A percentile compares a stretch with the other conserved stretches of the same genome.
phyloP scores from a whole-genome alignment of 2,113 vertebrate genomes.

The Apteryx owenii region DNA sequence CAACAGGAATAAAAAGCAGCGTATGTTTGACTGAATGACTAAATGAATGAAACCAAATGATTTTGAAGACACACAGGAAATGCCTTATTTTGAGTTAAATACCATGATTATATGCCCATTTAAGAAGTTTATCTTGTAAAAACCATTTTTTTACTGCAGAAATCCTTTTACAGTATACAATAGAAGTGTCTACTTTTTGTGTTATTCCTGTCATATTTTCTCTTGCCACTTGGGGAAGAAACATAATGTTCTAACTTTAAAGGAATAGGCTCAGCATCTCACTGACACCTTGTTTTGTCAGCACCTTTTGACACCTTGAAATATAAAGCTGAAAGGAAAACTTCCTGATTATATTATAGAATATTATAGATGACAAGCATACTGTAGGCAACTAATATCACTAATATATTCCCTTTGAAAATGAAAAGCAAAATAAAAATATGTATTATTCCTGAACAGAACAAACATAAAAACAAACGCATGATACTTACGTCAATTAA shows the following conservation, averaged over 20 bases:
- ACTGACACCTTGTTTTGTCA: not conserved
- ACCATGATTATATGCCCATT: not conserved
- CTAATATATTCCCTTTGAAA: not conserved
- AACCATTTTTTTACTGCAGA: not conserved
- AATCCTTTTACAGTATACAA: not conserved
- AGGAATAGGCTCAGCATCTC: not conserved
- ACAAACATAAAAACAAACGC: not conserved
- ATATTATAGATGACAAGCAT: not conserved
- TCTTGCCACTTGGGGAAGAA: not conserved
- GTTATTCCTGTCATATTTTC: not conserved
- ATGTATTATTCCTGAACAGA: not conserved
- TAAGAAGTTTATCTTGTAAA: not conserved
- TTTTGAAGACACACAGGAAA: not conserved
- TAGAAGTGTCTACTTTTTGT: not conserved
- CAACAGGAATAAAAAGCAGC: not conserved
- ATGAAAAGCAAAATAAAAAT: not conserved
- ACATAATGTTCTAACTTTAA: not conserved
- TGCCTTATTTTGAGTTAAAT: not conserved
- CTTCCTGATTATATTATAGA: not conserved
- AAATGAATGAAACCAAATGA: not conserved
- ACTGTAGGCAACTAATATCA: not conserved
- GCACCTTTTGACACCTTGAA: not conserved
- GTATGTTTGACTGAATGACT: not conserved
- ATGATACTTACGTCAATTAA: slow-evolving; percentile 94
- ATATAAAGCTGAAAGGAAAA: not conserved